A percentile compares a stretch with the other conserved stretches of the same genome.
phyloP scores from a whole-genome alignment of 2,113 vertebrate species.

The Triplophysa tibetana region DNA sequence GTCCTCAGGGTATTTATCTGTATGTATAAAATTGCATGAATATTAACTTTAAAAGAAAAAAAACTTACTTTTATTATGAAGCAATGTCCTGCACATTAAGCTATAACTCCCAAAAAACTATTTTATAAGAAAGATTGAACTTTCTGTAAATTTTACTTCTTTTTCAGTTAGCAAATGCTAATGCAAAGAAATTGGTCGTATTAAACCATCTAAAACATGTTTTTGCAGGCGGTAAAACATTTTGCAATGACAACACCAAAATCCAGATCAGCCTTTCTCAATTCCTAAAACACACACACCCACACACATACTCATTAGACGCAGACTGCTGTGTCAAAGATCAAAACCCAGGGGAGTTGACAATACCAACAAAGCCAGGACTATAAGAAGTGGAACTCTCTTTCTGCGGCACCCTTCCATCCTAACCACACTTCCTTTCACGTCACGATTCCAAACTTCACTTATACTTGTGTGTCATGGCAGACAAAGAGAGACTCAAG shows the following conservation, averaged over 20 bases:
- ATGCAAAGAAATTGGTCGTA: constrained; percentile 20
- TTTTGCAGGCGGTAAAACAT: background rate
- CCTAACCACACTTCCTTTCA: background rate
- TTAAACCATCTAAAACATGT: constrained; percentile 5
- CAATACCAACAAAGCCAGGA: constrained; percentile 28
- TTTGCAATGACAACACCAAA: background rate
- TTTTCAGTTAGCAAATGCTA: background rate
- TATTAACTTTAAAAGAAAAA: too few relatives aligned
- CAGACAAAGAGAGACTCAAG: too few relatives aligned
- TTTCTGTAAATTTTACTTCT: background rate
- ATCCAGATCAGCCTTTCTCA: background rate
- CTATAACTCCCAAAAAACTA: too few relatives aligned
- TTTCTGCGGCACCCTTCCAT: constrained; percentile 9
- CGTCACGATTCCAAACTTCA: background rate
- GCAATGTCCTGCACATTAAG: too few relatives aligned
- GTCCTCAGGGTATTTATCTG: too few relatives aligned
- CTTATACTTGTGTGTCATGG: constrained; percentile 8
- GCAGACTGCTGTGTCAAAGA: constrained; percentile 51
- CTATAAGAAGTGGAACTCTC: constrained; percentile 41
- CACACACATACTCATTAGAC: constrained; percentile 11
- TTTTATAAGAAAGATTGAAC: background rate
- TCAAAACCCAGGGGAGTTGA: constrained; percentile 56
- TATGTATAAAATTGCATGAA: too few relatives aligned
- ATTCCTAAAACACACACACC: background rate
- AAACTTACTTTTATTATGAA: too few relatives aligned